Base-by-base conservation (phyloP, 2,888 invertebrate species). In the Anthrax anthrax region DNA sequence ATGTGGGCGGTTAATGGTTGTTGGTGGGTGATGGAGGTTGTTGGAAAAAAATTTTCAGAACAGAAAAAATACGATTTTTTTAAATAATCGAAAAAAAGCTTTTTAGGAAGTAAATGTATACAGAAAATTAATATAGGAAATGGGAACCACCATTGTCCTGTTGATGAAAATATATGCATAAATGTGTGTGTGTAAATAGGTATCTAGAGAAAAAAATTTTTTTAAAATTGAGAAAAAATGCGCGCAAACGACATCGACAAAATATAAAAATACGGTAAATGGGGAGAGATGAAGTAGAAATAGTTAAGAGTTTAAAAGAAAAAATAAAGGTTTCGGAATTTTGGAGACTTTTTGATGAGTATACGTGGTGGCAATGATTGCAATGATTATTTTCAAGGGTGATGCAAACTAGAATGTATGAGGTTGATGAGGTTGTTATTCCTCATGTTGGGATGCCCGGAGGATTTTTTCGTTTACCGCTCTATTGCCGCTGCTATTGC, bases 51-150 rank as follows among this genome's bases (percentile, higher is more conserved):
- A 32, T 12, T 32, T 37, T 37, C 42, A 46, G 46, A 46, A 46
- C 42, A 46, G 46, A 46, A 46, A 46, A 46, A 46, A 46, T 46
- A 37, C 14, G 41, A 42, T 36, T 46, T 46, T 45, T 46, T 12
- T 46, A 37, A 46, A 46, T 46, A 46, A 46, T 41, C 41, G 42
- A 42, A 42, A 46, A 46, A 46, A 46, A 41, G 41, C 41, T 46
- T 46, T 45, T 46, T 46, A 37, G 41, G 42, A 32, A 34, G 18
- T 27, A 29, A 37, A 29, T 23, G 8, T 4, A 23, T 23, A 23
- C 23, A 8, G 8, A 8, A 23, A 23, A 8, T 6, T 23, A 8
- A 23, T 23, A 8, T 6, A 8, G 23, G 8, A 23, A 23, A 23
- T 23, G 23, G 4, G 23, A 8, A 32, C 9, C 29, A 32, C 29